These are phyloP conservation scores for Tor tambroides DNA, from an alignment of 2,113 vertebrate genomes.

Conservation along the genomic window DNA sequence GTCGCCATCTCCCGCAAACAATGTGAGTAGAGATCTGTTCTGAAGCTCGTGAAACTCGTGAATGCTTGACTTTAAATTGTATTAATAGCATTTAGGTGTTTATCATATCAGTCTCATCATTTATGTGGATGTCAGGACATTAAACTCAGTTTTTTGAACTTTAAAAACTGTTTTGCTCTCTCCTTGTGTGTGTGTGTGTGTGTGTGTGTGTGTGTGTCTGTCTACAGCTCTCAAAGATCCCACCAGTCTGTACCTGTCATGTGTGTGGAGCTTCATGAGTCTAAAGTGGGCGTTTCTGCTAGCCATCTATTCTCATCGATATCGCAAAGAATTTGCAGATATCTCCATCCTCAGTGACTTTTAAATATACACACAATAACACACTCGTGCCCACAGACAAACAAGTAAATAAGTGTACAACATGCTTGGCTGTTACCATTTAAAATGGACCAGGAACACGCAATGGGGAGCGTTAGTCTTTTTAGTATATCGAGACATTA, in stretches of 20 bases:
- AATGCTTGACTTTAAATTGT: not conserved
- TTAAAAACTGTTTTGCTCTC: not conserved
- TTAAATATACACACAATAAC: conserved; percentile 34
- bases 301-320: conserved; percentile 79
- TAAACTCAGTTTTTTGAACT: not conserved
- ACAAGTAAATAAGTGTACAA: not conserved
- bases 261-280: conserved; percentile 90
- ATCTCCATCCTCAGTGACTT: conserved; percentile 95
- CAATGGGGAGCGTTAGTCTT: not conserved
- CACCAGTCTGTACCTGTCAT: conserved; percentile 85
- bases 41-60: not conserved
- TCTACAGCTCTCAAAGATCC: conserved; percentile 83
- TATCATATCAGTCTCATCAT: not conserved
- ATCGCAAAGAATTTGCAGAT: conserved; percentile 89
- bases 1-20: conserved; percentile 83
- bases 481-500: not conserved
- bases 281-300: conserved; percentile 90
- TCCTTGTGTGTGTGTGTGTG: not conserved
- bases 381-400: conserved; percentile 14
- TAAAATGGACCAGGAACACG: not conserved
- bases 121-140: not conserved
- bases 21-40: conserved; percentile 75
- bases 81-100: not conserved
- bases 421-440: not conserved
- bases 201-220: conserved; percentile 23